A percentile compares a stretch with the other conserved stretches of the same genome.
Conservation (phyloP, 2,113 vertebrate species). For the Dipodomys spectabilis region DNA sequence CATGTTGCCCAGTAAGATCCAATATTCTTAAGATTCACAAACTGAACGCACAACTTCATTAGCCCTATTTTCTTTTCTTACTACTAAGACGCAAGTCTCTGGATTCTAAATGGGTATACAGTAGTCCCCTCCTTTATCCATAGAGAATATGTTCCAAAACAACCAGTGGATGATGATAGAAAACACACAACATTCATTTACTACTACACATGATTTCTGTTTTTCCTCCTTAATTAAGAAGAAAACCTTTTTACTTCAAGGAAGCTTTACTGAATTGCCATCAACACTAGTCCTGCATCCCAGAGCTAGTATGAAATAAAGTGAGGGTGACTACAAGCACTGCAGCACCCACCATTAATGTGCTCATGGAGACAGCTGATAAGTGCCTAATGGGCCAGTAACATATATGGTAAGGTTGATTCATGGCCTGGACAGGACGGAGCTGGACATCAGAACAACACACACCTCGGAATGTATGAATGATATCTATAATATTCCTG, state of each 20-base stretch:
- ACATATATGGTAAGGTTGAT: neutral
- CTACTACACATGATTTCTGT: neutral
- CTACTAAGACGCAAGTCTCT: neutral
- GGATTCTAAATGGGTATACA: neutral
- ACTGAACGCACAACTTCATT: rapidly evolving
- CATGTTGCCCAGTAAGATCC: neutral
- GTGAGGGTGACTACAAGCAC: neutral
- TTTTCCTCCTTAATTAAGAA: neutral
- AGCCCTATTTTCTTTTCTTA: neutral
- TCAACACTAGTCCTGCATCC: neutral
- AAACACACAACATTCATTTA: neutral
- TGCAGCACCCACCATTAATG: neutral
- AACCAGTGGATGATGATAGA: no score
- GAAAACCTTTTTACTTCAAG: neutral
- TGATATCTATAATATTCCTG: neutral
- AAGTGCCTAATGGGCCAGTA: no score
- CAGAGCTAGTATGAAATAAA: neutral
- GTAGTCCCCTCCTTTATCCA: no score
- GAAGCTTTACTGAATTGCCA: neutral
- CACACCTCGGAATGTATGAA: neutral
- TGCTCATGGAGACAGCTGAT: neutral
- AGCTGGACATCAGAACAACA: neutral
- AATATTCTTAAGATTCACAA: neutral
- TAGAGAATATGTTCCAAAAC: neutral
- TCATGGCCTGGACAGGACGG: neutral